Base-by-base conservation (phyloP, 2,888 invertebrate species). In the Linyphia triangularis region DNA sequence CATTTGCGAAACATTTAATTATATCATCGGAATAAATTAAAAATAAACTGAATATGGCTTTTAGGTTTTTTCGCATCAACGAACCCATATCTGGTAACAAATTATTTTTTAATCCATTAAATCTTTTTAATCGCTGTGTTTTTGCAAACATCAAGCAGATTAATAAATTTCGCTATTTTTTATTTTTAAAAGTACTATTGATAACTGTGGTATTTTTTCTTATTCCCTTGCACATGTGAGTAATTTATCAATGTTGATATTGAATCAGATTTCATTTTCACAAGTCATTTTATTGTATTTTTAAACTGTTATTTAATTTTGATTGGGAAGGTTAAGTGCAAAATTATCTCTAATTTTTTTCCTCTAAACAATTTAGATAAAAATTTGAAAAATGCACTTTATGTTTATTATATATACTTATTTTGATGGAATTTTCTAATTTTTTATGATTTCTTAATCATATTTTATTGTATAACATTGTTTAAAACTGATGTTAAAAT, bases 141-240 rank as follows among this genome's bases (percentile, higher is more conserved):
- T 77, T 77, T 63, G n/a, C 77, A 77, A 63, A 40, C 26, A 61
- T 24, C 33, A 77, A 77, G 40, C 13, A 19, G 77, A 77, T 77
- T 63, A 77, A 63, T 77, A 26, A 1, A 5, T 33, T 33, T 30
- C n/a, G 7, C 33, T 67, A 19, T 67, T 5, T 28, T 1, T 3
- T 10, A 10, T 59, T 2, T 22, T 6, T 6, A 40, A 19, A 77
- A 63, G n/a, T 9, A 63, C 13, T 5, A 24, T 61, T 63, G 63
- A 40, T 77, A 77, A 77, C 37, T 77, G 63, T 63, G 40, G 61
- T 77, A 59, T 26, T 26, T 63, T 63, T 40, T 77, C 77, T 77
- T 77, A n/a, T n/a, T 63, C 13, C 57, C n/a, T 61, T 40, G 9
- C 63, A n/a, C n/a, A n/a, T n/a, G n/a, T n/a, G n/a, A n/a, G n/a